Evolutionary conservation across 2,888 invertebrate species (phyloP), one percentile per base, ranked within the genome.

Genomic region (Nyleta sp.): DNA sequence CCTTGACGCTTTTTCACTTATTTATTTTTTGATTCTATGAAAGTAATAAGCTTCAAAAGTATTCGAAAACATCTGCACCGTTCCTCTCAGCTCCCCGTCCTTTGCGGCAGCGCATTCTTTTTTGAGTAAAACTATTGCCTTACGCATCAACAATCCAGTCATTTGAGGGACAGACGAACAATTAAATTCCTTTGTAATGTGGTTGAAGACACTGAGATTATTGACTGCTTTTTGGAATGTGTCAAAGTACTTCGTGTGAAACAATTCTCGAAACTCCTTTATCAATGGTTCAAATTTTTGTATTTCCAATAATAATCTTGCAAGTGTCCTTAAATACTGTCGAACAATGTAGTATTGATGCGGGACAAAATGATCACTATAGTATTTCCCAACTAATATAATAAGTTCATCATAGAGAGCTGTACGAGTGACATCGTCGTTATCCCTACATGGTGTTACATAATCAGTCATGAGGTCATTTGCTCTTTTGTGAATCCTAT

Each of bases 281-380:
- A 50, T 50, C 2, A 13, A 20, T 13, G 11, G n/a, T 7, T 50
- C 20, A 6, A 13, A 7, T 13, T 24, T 28, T 13, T 28, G 48
- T 28, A 20, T 1, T 8, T n/a, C n/a, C 2, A 50, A 13, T 4
- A 50, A n/a, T 7, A 50, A 50, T 24, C 28, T 24, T 24, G n/a
- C 48, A 20, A 50, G n/a, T 6, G 6, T 20, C 13, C 48, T 5
- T 28, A 50, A 20, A 11, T 50, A 8, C n/a, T 50, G 48, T 1
- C 48, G 48, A 3, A 50, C 20, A 11, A 24, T 28, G 6, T 50
- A 28, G 24, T 50, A 15, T n/a, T 50, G 48, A 50, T 50, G 48
- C 2, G 3, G 6, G 1, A 11, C 7, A 28, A 50, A 50, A 8
- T 50, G 24, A 8, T 28, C 28, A 8, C 13, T 2, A 13, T 11